Percentiles rank a stretch among this genome's conserved stretches.
phyloP scores from a whole-genome alignment of 2,113 vertebrate species.

The Motacilla tschutschensis region DNA sequence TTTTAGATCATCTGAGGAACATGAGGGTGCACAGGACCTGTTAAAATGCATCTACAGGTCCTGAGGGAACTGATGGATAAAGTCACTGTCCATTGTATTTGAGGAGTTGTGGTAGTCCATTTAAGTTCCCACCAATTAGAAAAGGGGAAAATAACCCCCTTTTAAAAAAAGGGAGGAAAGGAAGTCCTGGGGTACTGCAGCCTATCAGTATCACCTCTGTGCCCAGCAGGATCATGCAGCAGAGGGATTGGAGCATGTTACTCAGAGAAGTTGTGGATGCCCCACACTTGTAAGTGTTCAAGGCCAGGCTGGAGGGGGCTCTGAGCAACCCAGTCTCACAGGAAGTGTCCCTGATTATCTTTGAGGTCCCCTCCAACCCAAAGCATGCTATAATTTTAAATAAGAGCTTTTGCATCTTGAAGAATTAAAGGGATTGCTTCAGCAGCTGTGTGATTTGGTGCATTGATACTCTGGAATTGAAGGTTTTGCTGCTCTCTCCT shows the following conservation, averaged over 20 bases:
- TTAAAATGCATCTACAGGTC: background rate
- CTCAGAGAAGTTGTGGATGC: background rate
- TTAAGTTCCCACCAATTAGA: background rate
- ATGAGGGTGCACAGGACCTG: background rate
- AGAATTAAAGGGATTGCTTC: background rate
- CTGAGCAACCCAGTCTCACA: background rate
- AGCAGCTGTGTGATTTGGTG: background rate
- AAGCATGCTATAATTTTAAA: background rate
- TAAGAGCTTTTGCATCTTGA: background rate
- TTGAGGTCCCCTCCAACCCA: background rate
- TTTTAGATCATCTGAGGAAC: background rate
- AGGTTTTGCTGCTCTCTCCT: background rate
- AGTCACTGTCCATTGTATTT: background rate
- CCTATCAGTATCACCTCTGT: background rate
- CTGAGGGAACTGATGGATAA: background rate
- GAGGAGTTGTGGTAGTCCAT: background rate
- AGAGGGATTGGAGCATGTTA: background rate
- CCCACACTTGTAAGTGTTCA: background rate
- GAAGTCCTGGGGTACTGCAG: background rate
- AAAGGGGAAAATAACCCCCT: background rate
- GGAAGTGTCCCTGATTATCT: background rate
- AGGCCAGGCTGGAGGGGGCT: background rate
- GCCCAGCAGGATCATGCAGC: background rate
- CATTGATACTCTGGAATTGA: background rate
- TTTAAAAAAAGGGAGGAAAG: background rate